Conservation (phyloP, 2,113 vertebrate species). For the Oreochromis aureus region DNA sequence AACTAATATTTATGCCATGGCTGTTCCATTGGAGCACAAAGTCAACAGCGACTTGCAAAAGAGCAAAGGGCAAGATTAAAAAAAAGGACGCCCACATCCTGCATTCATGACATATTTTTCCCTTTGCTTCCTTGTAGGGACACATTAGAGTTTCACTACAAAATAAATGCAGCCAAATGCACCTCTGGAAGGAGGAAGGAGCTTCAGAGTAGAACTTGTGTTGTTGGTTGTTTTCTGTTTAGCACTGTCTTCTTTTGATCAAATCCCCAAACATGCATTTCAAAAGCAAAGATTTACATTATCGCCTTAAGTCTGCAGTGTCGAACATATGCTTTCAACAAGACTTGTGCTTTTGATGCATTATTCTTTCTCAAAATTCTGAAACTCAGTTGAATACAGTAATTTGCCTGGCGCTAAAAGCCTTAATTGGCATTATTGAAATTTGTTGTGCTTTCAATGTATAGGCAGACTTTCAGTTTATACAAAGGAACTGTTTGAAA, state of each 20-base stretch:
- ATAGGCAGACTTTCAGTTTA: background rate
- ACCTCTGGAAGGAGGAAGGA: background rate
- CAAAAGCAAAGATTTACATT: background rate
- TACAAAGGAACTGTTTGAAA: background rate
- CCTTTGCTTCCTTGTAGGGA: background rate
- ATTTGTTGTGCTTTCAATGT: background rate
- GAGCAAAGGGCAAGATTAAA: background rate
- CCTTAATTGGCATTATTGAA: background rate
- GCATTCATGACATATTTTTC: background rate
- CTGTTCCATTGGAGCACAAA: background rate
- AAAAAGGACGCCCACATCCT: background rate
- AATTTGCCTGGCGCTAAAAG: background rate
- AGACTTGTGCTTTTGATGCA: background rate
- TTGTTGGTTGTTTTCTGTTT: background rate
- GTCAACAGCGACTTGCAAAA: background rate
- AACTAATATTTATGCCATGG: background rate
- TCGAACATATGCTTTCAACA: background rate
- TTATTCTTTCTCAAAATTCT: background rate
- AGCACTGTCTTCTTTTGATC: background rate
- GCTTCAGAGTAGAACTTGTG: background rate
- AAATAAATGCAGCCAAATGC: background rate
- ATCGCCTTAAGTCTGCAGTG: background rate
- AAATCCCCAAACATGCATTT: background rate
- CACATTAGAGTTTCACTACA: background rate
- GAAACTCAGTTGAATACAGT: background rate